phyloP scores from a whole-genome alignment of 2,797 vertebrate genomes.

The Sebastes aleutianus region DNA sequence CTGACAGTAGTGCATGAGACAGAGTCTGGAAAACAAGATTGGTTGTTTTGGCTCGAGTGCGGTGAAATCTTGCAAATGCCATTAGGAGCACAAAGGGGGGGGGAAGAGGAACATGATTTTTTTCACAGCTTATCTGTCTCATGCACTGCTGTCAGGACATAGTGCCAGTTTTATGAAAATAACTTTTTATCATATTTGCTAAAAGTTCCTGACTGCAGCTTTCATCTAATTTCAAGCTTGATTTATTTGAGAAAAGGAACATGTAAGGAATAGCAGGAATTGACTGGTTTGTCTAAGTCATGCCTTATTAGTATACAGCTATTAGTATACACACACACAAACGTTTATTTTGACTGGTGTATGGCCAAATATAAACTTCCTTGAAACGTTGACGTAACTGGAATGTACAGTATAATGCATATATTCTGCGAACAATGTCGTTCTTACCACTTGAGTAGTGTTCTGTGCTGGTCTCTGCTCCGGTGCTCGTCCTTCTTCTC shows the following conservation, averaged over 20 bases:
- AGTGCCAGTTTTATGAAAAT: too few species aligned
- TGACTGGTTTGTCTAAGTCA: background rate
- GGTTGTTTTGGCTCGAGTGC: too few species aligned
- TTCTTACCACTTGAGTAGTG: conserved; percentile 89
- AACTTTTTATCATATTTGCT: too few species aligned
- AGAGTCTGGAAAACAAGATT: too few species aligned
- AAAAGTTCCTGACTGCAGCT: too few species aligned
- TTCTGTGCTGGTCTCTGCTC: conserved; percentile 95
- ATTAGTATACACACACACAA: background rate
- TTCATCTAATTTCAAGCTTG: conserved; percentile 33
- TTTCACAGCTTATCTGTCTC: too few species aligned
- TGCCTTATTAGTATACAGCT: background rate
- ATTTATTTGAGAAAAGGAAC: conserved; percentile 12
- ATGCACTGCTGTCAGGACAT: too few species aligned
- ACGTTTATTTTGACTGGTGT: background rate
- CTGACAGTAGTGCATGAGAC: too few species aligned
- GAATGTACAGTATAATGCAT: background rate
- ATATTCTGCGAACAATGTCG: background rate
- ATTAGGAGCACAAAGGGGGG: too few species aligned
- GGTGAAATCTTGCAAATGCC: too few species aligned
- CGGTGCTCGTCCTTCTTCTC: conserved; percentile 96
- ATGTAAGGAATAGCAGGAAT: background rate
- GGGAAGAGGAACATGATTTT: too few species aligned
- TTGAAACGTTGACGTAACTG: background rate
- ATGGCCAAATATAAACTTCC: background rate